A percentile compares a stretch with the other conserved stretches of the same genome.
phyloP scores from a whole-genome alignment of 2,797 vertebrate genomes.

The Danio kyathit region DNA sequence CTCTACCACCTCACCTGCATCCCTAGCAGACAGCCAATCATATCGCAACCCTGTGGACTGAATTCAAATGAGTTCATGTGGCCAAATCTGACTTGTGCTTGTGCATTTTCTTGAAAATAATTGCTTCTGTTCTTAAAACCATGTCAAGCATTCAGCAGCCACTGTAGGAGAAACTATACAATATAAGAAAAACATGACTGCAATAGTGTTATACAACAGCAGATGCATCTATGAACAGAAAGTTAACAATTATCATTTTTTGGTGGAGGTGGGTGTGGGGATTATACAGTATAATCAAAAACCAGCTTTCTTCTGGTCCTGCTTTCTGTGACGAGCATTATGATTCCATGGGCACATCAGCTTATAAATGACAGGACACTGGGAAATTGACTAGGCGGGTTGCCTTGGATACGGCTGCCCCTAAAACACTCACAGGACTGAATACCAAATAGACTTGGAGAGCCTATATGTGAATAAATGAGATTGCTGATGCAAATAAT shows the following conservation, averaged over 20 bases:
- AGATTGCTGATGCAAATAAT: slow-evolving; percentile 8
- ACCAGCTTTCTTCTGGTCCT: slow-evolving; percentile 16
- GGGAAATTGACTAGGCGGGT: slow-evolving; percentile 53
- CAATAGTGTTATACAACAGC: neutral
- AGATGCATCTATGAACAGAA: neutral
- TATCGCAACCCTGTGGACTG: too few relatives aligned
- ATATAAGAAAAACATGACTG: neutral
- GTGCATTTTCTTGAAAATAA: too few relatives aligned
- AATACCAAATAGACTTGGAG: slow-evolving; percentile 50
- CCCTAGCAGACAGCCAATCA: too few relatives aligned
- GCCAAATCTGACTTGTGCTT: too few relatives aligned
- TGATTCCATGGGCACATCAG: slow-evolving; percentile 37
- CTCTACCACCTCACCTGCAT: too few relatives aligned
- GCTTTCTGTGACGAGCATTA: slow-evolving; percentile 25
- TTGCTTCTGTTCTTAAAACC: too few relatives aligned
- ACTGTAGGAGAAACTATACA: neutral
- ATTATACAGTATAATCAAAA: slow-evolving; percentile 4
- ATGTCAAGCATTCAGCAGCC: too few relatives aligned
- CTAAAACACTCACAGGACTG: slow-evolving; percentile 44
- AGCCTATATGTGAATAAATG: slow-evolving; percentile 14
- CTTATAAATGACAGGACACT: slow-evolving; percentile 47
- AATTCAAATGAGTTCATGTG: too few relatives aligned
- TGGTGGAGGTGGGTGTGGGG: too few relatives aligned
- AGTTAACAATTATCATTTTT: neutral
- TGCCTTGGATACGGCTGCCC: slow-evolving; percentile 57